These are phyloP conservation scores for Molossus molossus DNA, from an alignment of 2,797 vertebrate species.

Conservation along the genomic window DNA sequence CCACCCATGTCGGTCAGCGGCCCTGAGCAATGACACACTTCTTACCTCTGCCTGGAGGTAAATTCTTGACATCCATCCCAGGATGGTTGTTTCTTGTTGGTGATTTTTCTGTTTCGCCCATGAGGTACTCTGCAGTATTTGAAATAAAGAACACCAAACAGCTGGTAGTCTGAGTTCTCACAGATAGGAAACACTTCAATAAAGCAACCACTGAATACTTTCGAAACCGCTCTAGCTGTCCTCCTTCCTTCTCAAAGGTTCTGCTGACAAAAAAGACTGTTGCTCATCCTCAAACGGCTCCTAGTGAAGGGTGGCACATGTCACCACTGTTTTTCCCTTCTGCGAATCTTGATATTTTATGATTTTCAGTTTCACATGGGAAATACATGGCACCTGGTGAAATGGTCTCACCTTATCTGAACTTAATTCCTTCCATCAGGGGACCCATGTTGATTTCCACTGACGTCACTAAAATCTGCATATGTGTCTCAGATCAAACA, in stretches of 20 bases:
- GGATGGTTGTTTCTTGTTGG: background rate
- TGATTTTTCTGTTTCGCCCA: background rate
- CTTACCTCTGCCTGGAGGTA: background rate
- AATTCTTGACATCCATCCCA: background rate
- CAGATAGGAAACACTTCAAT: background rate
- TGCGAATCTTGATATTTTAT: slow-evolving; percentile 10
- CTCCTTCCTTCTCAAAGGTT: background rate
- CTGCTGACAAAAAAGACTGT: background rate
- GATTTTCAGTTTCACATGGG: background rate
- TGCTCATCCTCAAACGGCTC: background rate
- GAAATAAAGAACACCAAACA: background rate
- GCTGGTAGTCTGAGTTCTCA: background rate
- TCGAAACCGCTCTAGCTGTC: background rate
- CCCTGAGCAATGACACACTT: background rate
- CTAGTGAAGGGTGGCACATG: background rate
- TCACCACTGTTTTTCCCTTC: background rate
- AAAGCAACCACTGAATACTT: background rate
- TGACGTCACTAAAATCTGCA: slow-evolving; percentile 13
- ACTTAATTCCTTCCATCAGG: slow-evolving; percentile 31
- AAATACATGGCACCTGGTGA: slow-evolving; percentile 17
- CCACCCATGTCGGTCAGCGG: background rate
- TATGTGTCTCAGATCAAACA: background rate
- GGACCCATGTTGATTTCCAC: slow-evolving; percentile 40
- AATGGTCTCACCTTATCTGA: slow-evolving; percentile 58
- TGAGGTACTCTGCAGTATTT: background rate